A percentile compares a stretch with the other conserved stretches of the same genome.
These are phyloP conservation scores for Salminus brasiliensis DNA, from an alignment of 2,113 vertebrate species.

Conservation along the genomic window DNA sequence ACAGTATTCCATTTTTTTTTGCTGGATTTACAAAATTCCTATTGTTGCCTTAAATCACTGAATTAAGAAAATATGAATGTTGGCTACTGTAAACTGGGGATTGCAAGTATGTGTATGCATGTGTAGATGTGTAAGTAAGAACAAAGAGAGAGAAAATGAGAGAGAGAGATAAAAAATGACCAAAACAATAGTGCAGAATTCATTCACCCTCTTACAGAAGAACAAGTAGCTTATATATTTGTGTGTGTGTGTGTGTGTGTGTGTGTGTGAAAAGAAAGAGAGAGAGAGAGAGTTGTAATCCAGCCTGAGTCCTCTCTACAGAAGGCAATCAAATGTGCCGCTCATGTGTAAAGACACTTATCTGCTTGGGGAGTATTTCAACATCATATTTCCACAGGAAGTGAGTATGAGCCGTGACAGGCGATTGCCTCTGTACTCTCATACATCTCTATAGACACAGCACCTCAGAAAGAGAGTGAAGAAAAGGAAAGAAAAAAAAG, in stretches of 20 bases:
- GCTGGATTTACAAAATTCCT: too few species aligned
- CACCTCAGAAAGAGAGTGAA: slow-evolving; percentile 48
- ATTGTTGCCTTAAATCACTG: too few species aligned
- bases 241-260: slow-evolving; percentile 3
- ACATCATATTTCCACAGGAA: slow-evolving; percentile 76
- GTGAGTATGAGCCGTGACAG: slow-evolving; percentile 78
- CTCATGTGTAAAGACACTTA: slow-evolving; percentile 81
- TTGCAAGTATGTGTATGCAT: too few species aligned
- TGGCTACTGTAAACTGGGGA: neutral
- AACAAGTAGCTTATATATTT: neutral
- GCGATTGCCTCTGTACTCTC: slow-evolving; percentile 74
- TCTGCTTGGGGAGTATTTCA: slow-evolving; percentile 79
- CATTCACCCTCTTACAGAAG: slow-evolving; percentile 27
- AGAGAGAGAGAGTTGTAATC: slow-evolving; percentile 68
- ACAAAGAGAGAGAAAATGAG: neutral
- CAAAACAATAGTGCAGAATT: slow-evolving; percentile 34
- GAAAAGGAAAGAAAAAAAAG: slow-evolving; percentile 12
- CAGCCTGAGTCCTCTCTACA: slow-evolving; percentile 69
- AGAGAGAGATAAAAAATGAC: neutral
- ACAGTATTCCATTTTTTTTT: too few species aligned
- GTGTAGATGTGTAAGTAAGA: slow-evolving; percentile 63
- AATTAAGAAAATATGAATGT: too few species aligned
- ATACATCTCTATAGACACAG: slow-evolving; percentile 75
- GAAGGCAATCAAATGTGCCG: slow-evolving; percentile 80
- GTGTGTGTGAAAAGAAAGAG: too few species aligned